Evolutionary conservation across 2,113 vertebrate species (phyloP), one percentile per base, ranked within the genome.

Genomic region (Anolis carolinensis): DNA sequence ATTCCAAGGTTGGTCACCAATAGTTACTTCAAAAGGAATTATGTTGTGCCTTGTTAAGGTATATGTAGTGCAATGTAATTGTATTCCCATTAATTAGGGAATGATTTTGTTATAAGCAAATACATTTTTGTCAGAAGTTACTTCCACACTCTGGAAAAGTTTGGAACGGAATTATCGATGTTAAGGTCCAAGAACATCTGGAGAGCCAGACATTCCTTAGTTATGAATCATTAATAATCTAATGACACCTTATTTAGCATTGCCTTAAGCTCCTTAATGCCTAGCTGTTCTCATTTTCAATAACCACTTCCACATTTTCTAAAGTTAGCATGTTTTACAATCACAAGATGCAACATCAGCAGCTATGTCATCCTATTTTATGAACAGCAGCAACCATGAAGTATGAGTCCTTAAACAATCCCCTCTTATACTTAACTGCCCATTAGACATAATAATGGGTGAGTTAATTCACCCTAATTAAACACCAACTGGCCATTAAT

Each of bases 381-480:
- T 85, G 39, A 79, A 50, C 63, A 89, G 68, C 5, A 73, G 44
- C 25, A 78, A 18, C 18, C 82, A 39, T 76, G 86, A 87, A 82
- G 18, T 62, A 77, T 30, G 86, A 62, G 10, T 67, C 5, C 82
- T 87, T 59, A 83, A 91, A 78, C 73, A 84, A 84, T 4, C 1
- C 16, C 36, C 1, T 0, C 65, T 88, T 63, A 14, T 55, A 82
- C n/a, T 89, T 86, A 70, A 81, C 44, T 89, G 79, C 82, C 79
- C 16, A 88, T 84, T 85, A 88, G 23, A 27, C 65, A 72, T 79
- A 81, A 75, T 86, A 86, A 86, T 74, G 71, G 55, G 55, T 81
- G 44, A 11, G 85, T 34, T 76, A 89, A 89, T 86, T 74, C 72
- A 86, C 2, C 74, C 52, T 81, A 85, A 81, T 77, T 85, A 81